Conservation (phyloP, 2,888 invertebrate species). For the Elysia crispata region DNA sequence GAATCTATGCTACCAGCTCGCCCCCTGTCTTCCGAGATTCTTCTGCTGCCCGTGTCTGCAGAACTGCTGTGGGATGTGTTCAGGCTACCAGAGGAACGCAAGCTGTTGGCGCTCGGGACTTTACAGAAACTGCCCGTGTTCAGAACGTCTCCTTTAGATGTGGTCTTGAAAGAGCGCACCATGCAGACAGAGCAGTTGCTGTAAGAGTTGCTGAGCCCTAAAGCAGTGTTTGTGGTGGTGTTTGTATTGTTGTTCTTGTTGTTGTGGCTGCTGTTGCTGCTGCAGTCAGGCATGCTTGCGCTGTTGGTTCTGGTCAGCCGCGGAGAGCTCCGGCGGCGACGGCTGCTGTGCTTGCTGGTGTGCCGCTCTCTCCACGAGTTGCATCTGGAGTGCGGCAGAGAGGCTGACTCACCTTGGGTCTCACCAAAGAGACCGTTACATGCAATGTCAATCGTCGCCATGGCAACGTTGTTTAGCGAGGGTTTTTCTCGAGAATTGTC, state of each 20-base stretch:
- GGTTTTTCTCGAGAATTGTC: no score
- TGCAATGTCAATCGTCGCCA: no score
- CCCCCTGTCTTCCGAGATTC: slow-evolving; percentile 44
- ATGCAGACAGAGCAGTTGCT: slow-evolving; percentile 76
- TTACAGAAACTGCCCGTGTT: slow-evolving; percentile 78
- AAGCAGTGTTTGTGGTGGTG: background rate
- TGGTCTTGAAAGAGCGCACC: slow-evolving; percentile 94
- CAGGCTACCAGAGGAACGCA: slow-evolving; percentile 84
- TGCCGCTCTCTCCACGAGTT: slow-evolving; percentile 34
- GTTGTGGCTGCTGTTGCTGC: background rate
- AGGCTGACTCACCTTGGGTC: slow-evolving; percentile 3
- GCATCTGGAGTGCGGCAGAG: slow-evolving; percentile 33
- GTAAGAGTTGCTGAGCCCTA: background rate
- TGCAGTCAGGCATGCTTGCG: slow-evolving; percentile 38
- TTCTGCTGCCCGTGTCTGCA: slow-evolving; percentile 83
- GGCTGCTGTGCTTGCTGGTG: slow-evolving; percentile 7
- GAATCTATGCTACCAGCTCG: slow-evolving; percentile 43
- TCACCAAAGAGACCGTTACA: no score
- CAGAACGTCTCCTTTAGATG: slow-evolving; percentile 89
- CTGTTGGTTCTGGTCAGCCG: slow-evolving; percentile 28
- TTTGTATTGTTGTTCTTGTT: slow-evolving; percentile 19
- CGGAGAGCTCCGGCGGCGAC: no score
- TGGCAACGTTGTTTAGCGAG: background rate
- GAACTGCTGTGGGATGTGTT: slow-evolving; percentile 91
- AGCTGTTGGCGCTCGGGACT: slow-evolving; percentile 42